Percentiles rank a stretch among this genome's conserved stretches.
Evolutionary conservation across 2,797 vertebrate genomes (phyloP).

Genomic region (Discoglossus pictus): DNA sequence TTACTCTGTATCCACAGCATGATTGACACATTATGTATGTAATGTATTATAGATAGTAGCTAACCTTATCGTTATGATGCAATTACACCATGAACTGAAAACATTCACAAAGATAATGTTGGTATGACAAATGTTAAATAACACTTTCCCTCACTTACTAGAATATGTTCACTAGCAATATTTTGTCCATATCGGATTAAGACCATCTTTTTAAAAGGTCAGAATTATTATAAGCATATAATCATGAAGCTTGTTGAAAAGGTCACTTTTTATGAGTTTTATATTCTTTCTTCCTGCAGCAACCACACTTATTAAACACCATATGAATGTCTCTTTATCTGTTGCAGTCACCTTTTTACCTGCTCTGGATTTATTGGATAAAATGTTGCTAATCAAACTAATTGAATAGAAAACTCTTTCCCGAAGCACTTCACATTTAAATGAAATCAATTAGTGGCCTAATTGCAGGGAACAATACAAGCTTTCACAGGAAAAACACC

Average conservation of each 20-base stretch:
- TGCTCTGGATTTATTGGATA: constrained; percentile 28
- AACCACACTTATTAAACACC: constrained; percentile 30
- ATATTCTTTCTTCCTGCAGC: constrained; percentile 24
- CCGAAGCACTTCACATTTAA: constrained; percentile 2
- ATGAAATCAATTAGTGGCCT: not conserved
- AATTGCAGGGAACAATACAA: too few species aligned
- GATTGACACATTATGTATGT: too few species aligned
- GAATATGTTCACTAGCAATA: constrained; percentile 24
- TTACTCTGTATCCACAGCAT: too few species aligned
- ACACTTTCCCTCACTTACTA: constrained; percentile 19
- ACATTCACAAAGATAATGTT: constrained; percentile 6
- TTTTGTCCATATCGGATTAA: constrained; percentile 30
- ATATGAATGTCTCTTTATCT: constrained; percentile 27
- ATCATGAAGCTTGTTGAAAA: constrained; percentile 39
- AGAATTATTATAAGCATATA: constrained; percentile 45
- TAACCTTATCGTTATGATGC: too few species aligned
- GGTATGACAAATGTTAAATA: constrained; percentile 9
- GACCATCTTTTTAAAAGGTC: constrained; percentile 29
- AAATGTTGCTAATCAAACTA: constrained; percentile 24
- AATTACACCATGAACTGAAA: constrained; percentile 9
- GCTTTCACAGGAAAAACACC: too few species aligned
- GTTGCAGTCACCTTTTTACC: constrained; percentile 39
- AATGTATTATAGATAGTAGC: too few species aligned
- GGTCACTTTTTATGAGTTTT: constrained; percentile 50
- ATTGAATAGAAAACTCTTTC: constrained; percentile 6